Base-by-base conservation (phyloP, 1,140 invertebrate genomes). In the Ostrea denselamellosa region DNA sequence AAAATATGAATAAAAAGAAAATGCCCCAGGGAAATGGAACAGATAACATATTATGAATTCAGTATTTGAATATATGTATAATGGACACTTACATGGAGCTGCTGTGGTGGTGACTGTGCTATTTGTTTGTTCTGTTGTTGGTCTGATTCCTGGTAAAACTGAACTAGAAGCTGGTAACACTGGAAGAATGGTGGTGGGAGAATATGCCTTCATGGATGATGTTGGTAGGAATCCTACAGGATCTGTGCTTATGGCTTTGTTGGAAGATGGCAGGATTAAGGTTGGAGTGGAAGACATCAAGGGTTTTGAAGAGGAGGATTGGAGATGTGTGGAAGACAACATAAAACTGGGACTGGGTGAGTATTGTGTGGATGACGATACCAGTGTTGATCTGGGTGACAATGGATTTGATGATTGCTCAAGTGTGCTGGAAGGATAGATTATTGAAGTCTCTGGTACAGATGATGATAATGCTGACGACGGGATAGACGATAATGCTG, bases 381-480 rank as follows among this genome's bases (percentile, higher is more conserved):
- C 28, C 19, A 19, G 56, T 71, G 68, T 28, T 25, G 28, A 71
- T 28, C 22, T 71, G 25, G 68, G 25, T 71, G 68, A 28, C n/a
- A 71, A 71, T 34, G 28, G 0, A 28, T 71, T 8, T 28, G 68
- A 86, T 53, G 77, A 87, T 65, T 54, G 77, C 56, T 34, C 17
- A 34, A 9, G 82, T 83, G 17, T 83, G 53, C 77, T 83, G 77
- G 19, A 19, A 44, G 56, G 62, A 17, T 53, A 58, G 22, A 34
- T 25, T 8, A 28, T n/a, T 2, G 85, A 85, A 58, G 84, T 3
- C 51, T 28, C 28, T 85, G 85, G 28, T 85, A 44, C 7, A 17
- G 85, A 62, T 62, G 85, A 85, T 85, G 85, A 85, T 58, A 28
- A 62, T 85, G 83, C 28, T 14, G 85, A 85, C 19, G 85, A 85